phyloP scores from a whole-genome alignment of 2,888 invertebrate species.

The Drosophila hamatofila region DNA sequence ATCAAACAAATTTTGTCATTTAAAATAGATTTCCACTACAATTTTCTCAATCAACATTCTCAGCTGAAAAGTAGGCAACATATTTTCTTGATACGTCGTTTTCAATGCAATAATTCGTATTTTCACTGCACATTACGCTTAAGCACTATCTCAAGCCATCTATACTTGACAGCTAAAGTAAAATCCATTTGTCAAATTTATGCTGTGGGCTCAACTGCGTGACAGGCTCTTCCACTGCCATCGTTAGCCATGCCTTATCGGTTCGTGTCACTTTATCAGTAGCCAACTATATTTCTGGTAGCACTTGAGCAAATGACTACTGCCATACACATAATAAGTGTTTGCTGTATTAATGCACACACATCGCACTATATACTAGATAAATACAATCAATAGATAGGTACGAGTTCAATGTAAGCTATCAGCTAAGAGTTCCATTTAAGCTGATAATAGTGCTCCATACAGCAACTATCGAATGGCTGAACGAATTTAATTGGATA shows the following conservation, averaged over 20 bases:
- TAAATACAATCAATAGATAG: constrained; percentile 7
- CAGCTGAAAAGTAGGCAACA: constrained; percentile 50
- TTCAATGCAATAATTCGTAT: not conserved
- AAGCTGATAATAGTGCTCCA: constrained; percentile 46
- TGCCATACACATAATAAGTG: constrained; percentile 44
- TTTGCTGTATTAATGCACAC: constrained; percentile 18
- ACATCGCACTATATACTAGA: not conserved
- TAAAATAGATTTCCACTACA: not conserved
- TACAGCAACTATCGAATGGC: constrained; percentile 4
- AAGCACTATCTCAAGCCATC: constrained; percentile 21
- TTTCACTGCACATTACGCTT: constrained; percentile 9
- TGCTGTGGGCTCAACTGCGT: constrained; percentile 9
- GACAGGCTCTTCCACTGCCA: constrained; percentile 14
- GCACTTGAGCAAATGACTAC: constrained; percentile 62
- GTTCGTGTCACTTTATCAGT: constrained; percentile 55
- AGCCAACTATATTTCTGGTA: constrained; percentile 53
- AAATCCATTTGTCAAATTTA: constrained; percentile 63
- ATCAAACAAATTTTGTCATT: not conserved
- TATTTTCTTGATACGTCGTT: constrained; percentile 11
- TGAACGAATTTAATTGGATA: not conserved
- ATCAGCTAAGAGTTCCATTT: constrained; percentile 16
- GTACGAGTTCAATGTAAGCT: constrained; percentile 36
- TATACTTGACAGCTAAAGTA: constrained; percentile 20
- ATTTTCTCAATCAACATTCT: not conserved
- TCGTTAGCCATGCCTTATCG: constrained; percentile 41